A percentile compares a stretch with the other conserved stretches of the same genome.
These are phyloP conservation scores for Chloroclysta siterata DNA, from an alignment of 2,888 invertebrate genomes.

Conservation along the genomic window DNA sequence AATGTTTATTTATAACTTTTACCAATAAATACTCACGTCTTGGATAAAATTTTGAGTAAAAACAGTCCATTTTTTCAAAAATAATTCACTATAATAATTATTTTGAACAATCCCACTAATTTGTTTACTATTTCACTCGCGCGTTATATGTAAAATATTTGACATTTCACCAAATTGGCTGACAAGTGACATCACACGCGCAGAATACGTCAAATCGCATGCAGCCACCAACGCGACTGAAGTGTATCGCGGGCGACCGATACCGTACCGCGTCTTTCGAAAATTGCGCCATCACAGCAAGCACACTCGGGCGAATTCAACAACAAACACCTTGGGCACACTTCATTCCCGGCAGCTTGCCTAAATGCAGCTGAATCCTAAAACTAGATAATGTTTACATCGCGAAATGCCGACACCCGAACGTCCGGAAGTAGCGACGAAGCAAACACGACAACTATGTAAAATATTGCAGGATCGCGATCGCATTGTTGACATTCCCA, in stretches of 20 bases:
- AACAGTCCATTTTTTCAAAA: conserved; percentile 79
- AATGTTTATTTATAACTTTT: conserved; percentile 75
- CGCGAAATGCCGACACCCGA: conserved; percentile 84
- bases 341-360: conserved; percentile 80
- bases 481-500: conserved; percentile 90
- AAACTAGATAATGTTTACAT: conserved; percentile 85
- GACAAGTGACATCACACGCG: conserved; percentile 83
- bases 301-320: conserved; percentile 83
- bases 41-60: conserved; percentile 83
- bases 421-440: conserved; percentile 85
- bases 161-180: conserved; percentile 83
- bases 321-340: conserved; percentile 84
- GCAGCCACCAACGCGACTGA: conserved; percentile 86
- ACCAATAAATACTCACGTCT: conserved; percentile 81
- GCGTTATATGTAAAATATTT: conserved; percentile 78
- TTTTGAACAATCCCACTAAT: conserved; percentile 72
- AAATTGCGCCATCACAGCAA: conserved; percentile 86
- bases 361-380: conserved; percentile 73
- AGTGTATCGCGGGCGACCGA: conserved; percentile 84
- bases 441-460: conserved; percentile 91
- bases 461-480: conserved; percentile 91
- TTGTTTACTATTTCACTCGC: conserved; percentile 81
- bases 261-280: conserved; percentile 86
- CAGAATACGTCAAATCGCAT: conserved; percentile 85
- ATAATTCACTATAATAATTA: conserved; percentile 71